These are phyloP conservation scores for Proisotoma minuta DNA, from an alignment of 2,888 invertebrate genomes.

Conservation along the genomic window DNA sequence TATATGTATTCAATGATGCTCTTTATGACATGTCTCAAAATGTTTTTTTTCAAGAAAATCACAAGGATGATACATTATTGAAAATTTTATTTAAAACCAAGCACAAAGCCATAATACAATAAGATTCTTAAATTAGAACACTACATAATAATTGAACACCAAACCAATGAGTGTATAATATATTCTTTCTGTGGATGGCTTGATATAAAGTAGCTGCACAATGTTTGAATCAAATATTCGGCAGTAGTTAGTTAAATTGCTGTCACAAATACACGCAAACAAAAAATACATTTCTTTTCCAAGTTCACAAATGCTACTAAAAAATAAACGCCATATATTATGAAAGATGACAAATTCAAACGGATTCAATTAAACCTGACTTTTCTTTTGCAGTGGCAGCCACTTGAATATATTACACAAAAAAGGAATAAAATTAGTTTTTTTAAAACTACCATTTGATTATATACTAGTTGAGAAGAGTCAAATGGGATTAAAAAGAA, in stretches of 20 bases:
- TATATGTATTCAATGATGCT: no score
- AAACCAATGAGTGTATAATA: conserved; percentile 1
- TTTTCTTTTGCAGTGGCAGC: no score
- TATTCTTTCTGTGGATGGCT: not conserved
- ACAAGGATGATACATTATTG: not conserved
- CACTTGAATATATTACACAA: no score
- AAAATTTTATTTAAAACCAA: conserved; percentile 18
- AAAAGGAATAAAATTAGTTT: no score
- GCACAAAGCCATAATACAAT: conserved; percentile 11
- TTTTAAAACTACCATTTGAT: no score
- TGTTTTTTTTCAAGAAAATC: no score
- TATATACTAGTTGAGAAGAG: no score
- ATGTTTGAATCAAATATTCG: not conserved
- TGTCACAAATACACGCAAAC: not conserved
- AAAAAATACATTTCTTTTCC: not conserved
- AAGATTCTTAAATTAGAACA: not conserved
- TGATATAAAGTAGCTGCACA: not conserved
- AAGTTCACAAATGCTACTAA: not conserved
- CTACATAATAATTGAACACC: conserved; percentile 4
- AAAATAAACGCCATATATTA: no score
- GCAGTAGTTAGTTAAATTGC: not conserved
- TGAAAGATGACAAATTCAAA: no score
- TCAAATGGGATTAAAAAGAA: no score
- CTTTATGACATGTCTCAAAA: no score
- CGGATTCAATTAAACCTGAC: no score